Evolutionary conservation across 92 coral and sea anemone genomes (phyloP), one percentile per base, ranked within the genome.

Genomic region (Actinernus sp.): DNA sequence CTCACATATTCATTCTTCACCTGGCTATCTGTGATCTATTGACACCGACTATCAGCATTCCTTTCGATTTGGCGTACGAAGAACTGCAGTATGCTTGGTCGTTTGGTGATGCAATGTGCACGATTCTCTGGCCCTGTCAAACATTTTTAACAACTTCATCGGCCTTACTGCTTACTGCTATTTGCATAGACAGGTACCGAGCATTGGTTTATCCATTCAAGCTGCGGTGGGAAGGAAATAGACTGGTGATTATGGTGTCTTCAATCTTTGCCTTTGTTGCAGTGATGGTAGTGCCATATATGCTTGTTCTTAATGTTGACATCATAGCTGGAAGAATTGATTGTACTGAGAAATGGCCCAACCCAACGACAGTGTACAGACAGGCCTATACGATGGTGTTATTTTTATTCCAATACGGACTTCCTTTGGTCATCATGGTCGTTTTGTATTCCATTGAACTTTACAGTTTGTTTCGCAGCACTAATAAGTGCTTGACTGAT

Each of bases 1-100:
- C 93, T 0, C 83, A 91, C 50, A 62, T 81, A 31, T 82, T 85
- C 23, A 69, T 91, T 2, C 75, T 88, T 1, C 81, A 87, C 71
- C 70, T 91, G 27, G 93, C 97, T 8, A 16, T 82, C 9, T 91
- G 97, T 44, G 97, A 91, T 53, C 74, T 82, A 13, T n/a, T 73
- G 38, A 76, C 91, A 31, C 90, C 93, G 26, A 58, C 83, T 5
- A 54, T 83, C 43, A 91, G 92, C 69, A 79, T 91, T n/a, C 97
- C 97, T 0, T 65, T 87, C 31, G 97, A 91, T 34, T 46, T 88
- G 23, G 80, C 87, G 4, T 66, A 80, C 26, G 90, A 86, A n/a
- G 84, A 82, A 26, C 26, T 49, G 21, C 49, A 47, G 3, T 41
- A 61, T 48, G 36, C 31, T 23, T 91, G 97, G 97, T 58, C 56